These are phyloP conservation scores for Heteromyza rotundicornis DNA, from an alignment of 2,888 invertebrate species.

Conservation along the genomic window DNA sequence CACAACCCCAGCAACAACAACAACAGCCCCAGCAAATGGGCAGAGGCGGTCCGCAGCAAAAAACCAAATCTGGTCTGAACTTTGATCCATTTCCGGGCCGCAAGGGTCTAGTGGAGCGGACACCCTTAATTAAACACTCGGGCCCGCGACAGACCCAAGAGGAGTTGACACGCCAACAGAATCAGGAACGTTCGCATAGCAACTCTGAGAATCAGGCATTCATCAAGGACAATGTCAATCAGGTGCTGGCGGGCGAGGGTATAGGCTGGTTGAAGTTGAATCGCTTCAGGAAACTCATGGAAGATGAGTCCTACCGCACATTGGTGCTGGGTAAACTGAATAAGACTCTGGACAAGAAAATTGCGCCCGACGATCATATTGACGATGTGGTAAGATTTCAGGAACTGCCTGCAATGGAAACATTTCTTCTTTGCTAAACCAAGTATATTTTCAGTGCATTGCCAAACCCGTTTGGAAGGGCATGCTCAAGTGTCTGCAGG, in stretches of 20 bases:
- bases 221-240: constrained; percentile 79
- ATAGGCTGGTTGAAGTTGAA: constrained; percentile 96
- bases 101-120: constrained; percentile 86
- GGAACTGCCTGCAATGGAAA: too few relatives aligned
- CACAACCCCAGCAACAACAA: constrained; percentile 33
- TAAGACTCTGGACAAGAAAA: constrained; percentile 88
- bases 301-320: constrained; percentile 97
- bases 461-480: constrained; percentile 95
- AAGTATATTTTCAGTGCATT: constrained; percentile 69
- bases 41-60: constrained; percentile 25
- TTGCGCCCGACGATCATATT: constrained; percentile 94
- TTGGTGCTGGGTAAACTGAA: constrained; percentile 95
- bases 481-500: constrained; percentile 89
- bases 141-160: constrained; percentile 72
- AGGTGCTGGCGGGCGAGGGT: constrained; percentile 60
- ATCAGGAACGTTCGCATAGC: constrained; percentile 74
- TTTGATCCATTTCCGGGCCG: constrained; percentile 81
- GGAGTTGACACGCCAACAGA: constrained; percentile 72
- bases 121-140: constrained; percentile 85
- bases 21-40: constrained; percentile 40
- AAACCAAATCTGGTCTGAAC: constrained; percentile 64
- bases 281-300: constrained; percentile 93
- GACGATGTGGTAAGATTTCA: constrained; percentile 95
- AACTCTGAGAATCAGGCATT: constrained; percentile 93
- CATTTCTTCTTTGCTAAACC: background rate